Conservation (phyloP, 2,888 invertebrate genomes). For the Coleophora flavipennella region DNA sequence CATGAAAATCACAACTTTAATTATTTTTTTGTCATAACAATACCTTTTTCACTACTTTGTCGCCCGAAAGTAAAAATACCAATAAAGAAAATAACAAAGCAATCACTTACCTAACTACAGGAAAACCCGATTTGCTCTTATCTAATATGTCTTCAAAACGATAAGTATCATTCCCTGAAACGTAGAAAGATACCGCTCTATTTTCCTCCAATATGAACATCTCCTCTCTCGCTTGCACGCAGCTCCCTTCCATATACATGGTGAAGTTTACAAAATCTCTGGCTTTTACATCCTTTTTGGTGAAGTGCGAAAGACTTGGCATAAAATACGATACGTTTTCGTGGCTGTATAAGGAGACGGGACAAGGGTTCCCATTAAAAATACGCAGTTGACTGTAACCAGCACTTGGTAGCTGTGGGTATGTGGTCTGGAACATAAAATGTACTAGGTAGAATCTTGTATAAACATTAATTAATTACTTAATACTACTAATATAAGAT, state of each 20-base stretch:
- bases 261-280: constrained; percentile 21
- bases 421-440: constrained; percentile 59
- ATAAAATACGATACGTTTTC: constrained; percentile 36
- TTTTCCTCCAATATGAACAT: constrained; percentile 36
- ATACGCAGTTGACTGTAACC: constrained; percentile 73
- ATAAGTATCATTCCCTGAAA: constrained; percentile 26
- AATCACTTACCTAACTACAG: constrained; percentile 62
- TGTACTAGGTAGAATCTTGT: no score
- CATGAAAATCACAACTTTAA: no score
- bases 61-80: no score
- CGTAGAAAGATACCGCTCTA: constrained; percentile 40
- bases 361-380: constrained; percentile 71
- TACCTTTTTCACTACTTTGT: no score
- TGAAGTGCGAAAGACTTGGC: constrained; percentile 33
- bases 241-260: constrained; percentile 30
- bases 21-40: no score
- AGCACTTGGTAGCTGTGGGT: constrained; percentile 67
- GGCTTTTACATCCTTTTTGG: constrained; percentile 30
- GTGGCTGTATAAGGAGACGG: constrained; percentile 51
- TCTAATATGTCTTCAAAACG: constrained; percentile 56
- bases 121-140: constrained; percentile 70
- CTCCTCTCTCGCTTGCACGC: constrained; percentile 28
- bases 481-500: no score
- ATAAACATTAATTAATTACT: no score
- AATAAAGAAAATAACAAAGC: background rate